Evolutionary conservation across 35 echinoderm and acorn worm genomes (phyloP).

Genomic region (Ptychodera flava): DNA sequence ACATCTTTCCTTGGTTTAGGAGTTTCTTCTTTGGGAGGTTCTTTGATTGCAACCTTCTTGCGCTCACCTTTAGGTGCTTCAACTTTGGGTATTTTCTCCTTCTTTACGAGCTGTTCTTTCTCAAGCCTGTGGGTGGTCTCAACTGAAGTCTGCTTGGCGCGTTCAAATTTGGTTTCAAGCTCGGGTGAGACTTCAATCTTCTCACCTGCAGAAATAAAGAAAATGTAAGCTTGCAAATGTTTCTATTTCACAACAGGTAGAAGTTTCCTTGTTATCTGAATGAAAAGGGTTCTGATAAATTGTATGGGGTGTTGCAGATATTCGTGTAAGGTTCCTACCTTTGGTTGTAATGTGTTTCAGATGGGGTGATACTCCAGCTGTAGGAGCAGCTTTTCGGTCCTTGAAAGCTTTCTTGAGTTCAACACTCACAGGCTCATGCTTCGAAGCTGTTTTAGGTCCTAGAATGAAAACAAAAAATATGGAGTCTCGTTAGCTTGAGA

Average conservation of each 20-base stretch:
- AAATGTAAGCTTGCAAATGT: too few species aligned
- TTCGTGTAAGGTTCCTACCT: too few species aligned
- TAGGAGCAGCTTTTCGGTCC: constrained; percentile 15
- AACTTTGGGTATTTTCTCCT: neutral
- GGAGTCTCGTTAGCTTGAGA: too few species aligned
- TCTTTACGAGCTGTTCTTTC: neutral
- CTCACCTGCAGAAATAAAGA: neutral
- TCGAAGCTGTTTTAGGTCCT: neutral
- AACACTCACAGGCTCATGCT: constrained; percentile 23
- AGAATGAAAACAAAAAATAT: neutral
- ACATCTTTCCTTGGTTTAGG: neutral
- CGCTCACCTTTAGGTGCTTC: neutral
- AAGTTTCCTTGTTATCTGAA: too few species aligned
- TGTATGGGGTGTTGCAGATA: too few species aligned
- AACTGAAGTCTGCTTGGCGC: neutral
- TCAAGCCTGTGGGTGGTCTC: neutral
- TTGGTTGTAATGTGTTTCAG: too few species aligned
- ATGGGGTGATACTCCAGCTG: constrained; percentile 14
- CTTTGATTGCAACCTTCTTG: neutral
- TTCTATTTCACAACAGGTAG: too few species aligned
- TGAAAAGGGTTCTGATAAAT: too few species aligned
- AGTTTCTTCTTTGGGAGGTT: neutral
- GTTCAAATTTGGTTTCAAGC: neutral
- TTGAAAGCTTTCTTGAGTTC: constrained; percentile 26
- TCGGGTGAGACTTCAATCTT: neutral